Base-by-base conservation (phyloP, 2,888 invertebrate genomes). In the Napeogenes sylphis region DNA sequence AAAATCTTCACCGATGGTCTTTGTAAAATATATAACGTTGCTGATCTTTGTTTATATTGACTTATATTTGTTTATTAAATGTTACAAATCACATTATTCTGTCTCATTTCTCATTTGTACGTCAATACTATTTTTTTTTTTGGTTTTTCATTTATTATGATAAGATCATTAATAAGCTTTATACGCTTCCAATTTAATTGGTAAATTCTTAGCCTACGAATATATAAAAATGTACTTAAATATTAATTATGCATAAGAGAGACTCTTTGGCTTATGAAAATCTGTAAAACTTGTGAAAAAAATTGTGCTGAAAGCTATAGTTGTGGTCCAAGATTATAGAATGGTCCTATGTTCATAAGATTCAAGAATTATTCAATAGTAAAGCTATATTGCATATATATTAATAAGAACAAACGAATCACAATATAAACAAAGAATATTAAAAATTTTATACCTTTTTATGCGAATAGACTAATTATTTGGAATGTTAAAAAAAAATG, bases 261-360 rank as follows among this genome's bases (percentile, higher is more conserved):
- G 51, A 51, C 30, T 51, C 51, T 51, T 51, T 51, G 51, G 51
- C 51, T 51, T 51, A 47, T 46, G 21, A 6, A 35, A 35, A 35
- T 35, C 35, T 30, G 6, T 32, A 56, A 58, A 45, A 33, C 21
- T 21, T 55, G 54, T 60, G 42, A 30, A 56, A 47, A 45, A 21
- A 55, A 56, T 42, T 12, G 62, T 58, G 60, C 56, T 38, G 33
- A 58, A 61, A 53, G 54, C 58, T 53, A 33, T 62, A 56, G 21
- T 62, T 35, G 38, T 67, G 67, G 67, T 67, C 67, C 67, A 51
- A 62, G 53, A 55, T 59, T 60, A 62, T 58, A 5, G 53, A 61
- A 58, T 67, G 65, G 65, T 67, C 65, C 67, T 62, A 62, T 45
- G 10, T 54, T 67, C 67, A 67, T 67, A 67, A 67, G 67, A 67